Conservation (phyloP, 2,888 invertebrate genomes). For the Scaptomyza tumidula region DNA sequence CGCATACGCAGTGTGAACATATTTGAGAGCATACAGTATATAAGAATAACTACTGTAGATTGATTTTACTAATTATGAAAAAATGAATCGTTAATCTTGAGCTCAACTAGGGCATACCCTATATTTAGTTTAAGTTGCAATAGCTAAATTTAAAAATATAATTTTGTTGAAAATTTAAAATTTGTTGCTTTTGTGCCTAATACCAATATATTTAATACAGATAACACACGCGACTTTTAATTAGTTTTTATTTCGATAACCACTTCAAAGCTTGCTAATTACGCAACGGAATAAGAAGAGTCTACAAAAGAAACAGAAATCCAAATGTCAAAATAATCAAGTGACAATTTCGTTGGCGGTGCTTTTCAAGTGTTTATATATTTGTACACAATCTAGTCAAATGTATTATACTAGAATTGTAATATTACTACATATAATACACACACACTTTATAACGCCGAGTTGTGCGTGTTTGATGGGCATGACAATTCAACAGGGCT, state of each 20-base stretch:
- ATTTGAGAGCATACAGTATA: not conserved
- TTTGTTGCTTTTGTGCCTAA: no score
- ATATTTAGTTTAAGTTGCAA: no score
- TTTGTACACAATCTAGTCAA: not conserved
- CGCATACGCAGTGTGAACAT: conserved; percentile 14
- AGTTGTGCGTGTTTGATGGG: conserved; percentile 40
- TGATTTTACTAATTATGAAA: no score
- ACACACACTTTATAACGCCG: not conserved
- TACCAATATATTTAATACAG: no score
- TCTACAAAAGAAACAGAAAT: conserved; percentile 7
- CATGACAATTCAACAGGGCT: conserved; percentile 56
- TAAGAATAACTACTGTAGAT: no score
- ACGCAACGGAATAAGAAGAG: not conserved
- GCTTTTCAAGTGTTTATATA: conserved; percentile 13
- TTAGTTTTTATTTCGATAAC: no score
- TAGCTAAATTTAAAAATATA: no score
- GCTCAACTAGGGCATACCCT: no score
- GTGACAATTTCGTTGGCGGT: conserved; percentile 33
- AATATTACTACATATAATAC: conserved; percentile 1
- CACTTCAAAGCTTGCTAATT: conserved; percentile 6
- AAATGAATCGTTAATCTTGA: no score
- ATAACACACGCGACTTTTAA: no score
- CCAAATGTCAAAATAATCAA: conserved; percentile 19
- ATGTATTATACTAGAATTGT: conserved; percentile 18
- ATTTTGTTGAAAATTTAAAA: no score